Evolutionary conservation across 2,113 vertebrate genomes (phyloP).

Genomic region (Phyllostomus hastatus): DNA sequence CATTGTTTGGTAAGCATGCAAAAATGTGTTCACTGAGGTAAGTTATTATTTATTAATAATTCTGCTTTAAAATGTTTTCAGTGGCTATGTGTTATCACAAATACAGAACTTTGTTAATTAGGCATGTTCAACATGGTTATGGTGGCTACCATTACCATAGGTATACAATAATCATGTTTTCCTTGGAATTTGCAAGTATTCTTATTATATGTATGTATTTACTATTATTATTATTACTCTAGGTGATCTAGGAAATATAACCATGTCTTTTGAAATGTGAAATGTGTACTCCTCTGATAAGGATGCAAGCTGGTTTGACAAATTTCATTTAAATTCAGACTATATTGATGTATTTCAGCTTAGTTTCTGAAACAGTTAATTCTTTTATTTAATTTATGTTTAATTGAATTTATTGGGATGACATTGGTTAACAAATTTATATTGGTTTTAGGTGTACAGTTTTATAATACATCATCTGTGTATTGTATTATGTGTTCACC

Average conservation of each 20-base stretch:
- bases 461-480: too few relatives aligned
- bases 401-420: too few relatives aligned
- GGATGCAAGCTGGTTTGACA: not conserved
- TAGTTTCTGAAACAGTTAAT: not conserved
- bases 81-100: not conserved
- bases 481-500: too few relatives aligned
- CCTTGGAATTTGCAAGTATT: not conserved
- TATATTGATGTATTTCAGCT: not conserved
- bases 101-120: not conserved
- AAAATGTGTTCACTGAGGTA: not conserved
- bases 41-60: slow-evolving; percentile 28
- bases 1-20: not conserved
- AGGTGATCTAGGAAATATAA: not conserved
- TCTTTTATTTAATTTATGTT: not conserved
- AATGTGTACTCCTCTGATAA: not conserved
- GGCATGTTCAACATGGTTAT: not conserved
- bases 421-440: too few relatives aligned
- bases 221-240: not conserved
- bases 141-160: not conserved
- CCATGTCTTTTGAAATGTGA: not conserved
- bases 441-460: too few relatives aligned
- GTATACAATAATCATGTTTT: not conserved
- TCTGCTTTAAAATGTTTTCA: not conserved
- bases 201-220: not conserved
- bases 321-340: not conserved